phyloP scores from a whole-genome alignment of 2,113 vertebrate species.

The Fregetta grallaria region DNA sequence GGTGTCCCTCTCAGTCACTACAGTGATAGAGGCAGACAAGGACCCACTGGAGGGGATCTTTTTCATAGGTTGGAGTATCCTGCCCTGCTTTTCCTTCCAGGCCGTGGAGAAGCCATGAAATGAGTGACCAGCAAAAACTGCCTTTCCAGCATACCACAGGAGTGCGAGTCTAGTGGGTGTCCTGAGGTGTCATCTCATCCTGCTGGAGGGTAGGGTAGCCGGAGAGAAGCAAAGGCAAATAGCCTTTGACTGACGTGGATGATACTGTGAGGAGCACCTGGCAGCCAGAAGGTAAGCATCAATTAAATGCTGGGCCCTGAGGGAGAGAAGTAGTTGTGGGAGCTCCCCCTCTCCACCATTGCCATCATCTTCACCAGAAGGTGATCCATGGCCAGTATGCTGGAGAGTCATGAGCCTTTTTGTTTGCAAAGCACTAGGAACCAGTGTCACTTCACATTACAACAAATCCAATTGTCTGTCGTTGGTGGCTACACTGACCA shows the following conservation, averaged over 20 bases:
- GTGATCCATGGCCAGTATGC: neutral
- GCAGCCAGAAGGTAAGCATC: neutral
- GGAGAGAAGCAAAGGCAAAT: neutral
- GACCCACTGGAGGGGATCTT: neutral
- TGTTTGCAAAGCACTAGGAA: neutral
- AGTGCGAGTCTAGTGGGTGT: neutral
- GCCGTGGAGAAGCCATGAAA: neutral
- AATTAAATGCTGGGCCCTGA: neutral
- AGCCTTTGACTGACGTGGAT: neutral
- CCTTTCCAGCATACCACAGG: neutral
- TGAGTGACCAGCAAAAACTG: neutral
- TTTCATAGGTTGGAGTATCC: neutral
- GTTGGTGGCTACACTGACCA: neutral
- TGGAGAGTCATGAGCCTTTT: neutral
- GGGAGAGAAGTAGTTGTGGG: neutral
- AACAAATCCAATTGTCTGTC: neutral
- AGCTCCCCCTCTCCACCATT: neutral
- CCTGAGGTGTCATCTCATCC: neutral
- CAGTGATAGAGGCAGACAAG: neutral
- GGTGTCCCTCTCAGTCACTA: neutral
- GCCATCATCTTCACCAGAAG: neutral
- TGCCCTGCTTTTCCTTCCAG: neutral
- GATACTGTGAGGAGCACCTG: neutral
- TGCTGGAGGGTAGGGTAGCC: neutral
- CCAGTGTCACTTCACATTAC: neutral